phyloP scores from a whole-genome alignment of 2,797 vertebrate species.

The Australoheros facetus region DNA sequence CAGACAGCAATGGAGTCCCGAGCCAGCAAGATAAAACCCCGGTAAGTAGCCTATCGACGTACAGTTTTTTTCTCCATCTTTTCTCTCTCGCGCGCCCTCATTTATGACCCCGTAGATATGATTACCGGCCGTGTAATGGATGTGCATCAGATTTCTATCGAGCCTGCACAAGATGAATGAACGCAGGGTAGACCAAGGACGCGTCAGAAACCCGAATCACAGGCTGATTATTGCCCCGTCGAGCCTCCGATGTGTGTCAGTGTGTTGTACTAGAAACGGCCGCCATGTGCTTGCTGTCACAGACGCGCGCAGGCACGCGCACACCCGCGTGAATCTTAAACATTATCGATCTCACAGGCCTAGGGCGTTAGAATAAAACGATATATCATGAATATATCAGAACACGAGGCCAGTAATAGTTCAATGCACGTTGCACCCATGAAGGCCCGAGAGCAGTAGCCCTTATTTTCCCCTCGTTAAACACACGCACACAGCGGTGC shows the following conservation, averaged over 20 bases:
- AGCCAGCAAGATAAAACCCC: conserved; percentile 96
- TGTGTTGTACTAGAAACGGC: conserved; percentile 72
- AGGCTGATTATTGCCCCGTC: conserved; percentile 34
- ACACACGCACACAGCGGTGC: neutral
- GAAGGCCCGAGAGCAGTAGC: neutral
- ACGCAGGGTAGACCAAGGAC: conserved; percentile 55
- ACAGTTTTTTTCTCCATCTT: conserved; percentile 30
- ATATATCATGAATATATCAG: neutral
- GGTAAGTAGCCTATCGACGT: conserved; percentile 87
- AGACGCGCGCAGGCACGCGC: conserved; percentile 35
- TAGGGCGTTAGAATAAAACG: neutral
- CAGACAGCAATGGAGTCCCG: conserved; percentile 97
- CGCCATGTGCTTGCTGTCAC: conserved; percentile 75
- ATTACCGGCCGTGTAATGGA: conserved; percentile 69
- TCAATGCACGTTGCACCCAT: neutral
- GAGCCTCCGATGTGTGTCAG: conserved; percentile 73
- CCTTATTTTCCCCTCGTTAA: neutral
- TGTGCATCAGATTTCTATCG: conserved; percentile 70
- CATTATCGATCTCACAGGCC: neutral
- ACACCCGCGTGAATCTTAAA: conserved; percentile 1
- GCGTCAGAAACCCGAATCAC: conserved; percentile 12
- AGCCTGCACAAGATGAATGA: conserved; percentile 61
- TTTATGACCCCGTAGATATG: conserved; percentile 67
- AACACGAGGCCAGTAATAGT: neutral
- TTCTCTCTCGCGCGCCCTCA: conserved; percentile 2